Conservation (phyloP, 2,113 vertebrate species). For the Machaerirhynchus nigripectus region DNA sequence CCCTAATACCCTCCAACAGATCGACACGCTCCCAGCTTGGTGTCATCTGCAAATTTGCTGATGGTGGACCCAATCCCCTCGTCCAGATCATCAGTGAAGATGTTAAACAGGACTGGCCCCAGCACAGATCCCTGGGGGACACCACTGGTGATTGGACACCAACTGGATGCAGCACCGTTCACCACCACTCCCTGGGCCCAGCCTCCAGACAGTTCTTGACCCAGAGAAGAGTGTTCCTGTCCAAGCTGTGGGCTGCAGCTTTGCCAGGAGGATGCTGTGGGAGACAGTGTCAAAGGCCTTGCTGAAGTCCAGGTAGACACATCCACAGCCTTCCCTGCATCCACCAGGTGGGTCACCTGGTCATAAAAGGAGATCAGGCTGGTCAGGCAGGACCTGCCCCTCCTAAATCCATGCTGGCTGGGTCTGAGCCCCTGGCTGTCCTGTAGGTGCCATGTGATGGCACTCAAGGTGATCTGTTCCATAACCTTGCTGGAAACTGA, state of each 20-base stretch:
- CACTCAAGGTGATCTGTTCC: neutral
- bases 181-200: neutral
- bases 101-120: neutral
- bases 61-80: neutral
- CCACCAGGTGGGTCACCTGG: neutral
- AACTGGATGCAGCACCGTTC: neutral
- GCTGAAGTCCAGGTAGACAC: neutral
- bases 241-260: neutral
- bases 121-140: neutral
- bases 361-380: neutral
- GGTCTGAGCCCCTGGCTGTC: neutral
- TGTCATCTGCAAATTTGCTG: neutral
- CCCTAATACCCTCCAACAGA: neutral
- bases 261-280: neutral
- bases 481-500: neutral
- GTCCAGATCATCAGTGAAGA: neutral
- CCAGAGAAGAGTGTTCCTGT: neutral
- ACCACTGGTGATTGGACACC: neutral
- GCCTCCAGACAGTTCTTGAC: neutral
- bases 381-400: neutral
- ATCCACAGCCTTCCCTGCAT: neutral
- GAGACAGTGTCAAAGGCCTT: neutral
- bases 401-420: neutral
- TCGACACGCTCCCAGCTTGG: neutral
- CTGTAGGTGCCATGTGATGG: neutral